These are phyloP conservation scores for Spinus pinus DNA, from an alignment of 2,797 vertebrate genomes.

Conservation along the genomic window DNA sequence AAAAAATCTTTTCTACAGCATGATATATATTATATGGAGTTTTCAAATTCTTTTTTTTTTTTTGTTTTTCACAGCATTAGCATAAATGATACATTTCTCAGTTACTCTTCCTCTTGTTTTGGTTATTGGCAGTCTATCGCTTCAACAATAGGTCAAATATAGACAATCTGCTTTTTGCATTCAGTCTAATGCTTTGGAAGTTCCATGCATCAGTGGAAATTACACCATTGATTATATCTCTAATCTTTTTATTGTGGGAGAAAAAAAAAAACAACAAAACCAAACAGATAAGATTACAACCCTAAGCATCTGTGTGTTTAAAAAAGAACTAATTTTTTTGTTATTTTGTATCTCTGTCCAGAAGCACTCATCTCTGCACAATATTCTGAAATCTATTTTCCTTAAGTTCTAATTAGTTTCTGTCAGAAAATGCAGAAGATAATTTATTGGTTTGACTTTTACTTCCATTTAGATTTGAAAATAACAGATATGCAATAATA, in stretches of 20 bases:
- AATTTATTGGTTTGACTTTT: not conserved
- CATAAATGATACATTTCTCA: not conserved
- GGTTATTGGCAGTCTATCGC: not conserved
- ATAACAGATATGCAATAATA: not conserved
- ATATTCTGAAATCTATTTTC: not conserved
- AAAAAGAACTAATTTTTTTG: not conserved
- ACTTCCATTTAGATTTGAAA: not conserved
- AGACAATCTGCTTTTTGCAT: constrained; percentile 1
- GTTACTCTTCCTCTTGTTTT: not conserved
- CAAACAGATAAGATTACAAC: not conserved
- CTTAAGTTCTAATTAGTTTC: not conserved
- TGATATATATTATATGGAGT: not conserved
- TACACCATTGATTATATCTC: not conserved
- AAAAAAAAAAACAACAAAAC: not conserved
- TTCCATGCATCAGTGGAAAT: not conserved
- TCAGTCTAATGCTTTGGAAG: constrained; percentile 1
- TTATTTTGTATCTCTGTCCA: not conserved
- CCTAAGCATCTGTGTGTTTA: not conserved
- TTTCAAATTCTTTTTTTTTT: not conserved
- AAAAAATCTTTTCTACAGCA: not conserved
- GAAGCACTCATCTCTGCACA: not conserved
- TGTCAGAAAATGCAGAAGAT: not conserved
- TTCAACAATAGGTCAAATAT: not conserved
- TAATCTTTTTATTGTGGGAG: not conserved
- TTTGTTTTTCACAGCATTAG: not conserved